A percentile compares a stretch with the other conserved stretches of the same genome.
These are phyloP conservation scores for Spisula subtruncata DNA, from an alignment of 2,888 invertebrate genomes.

Conservation along the genomic window DNA sequence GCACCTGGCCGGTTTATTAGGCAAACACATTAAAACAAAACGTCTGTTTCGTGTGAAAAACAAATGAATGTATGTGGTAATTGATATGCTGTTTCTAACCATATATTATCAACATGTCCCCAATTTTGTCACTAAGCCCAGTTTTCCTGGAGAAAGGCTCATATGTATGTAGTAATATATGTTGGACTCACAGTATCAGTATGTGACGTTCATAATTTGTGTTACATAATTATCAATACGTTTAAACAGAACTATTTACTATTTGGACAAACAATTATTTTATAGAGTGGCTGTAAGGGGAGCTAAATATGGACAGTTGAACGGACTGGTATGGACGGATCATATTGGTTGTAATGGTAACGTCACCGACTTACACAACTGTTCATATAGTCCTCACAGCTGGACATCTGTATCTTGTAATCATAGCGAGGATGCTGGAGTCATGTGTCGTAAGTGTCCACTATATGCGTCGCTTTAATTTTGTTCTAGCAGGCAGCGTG, in stretches of 20 bases:
- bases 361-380: constrained; percentile 34
- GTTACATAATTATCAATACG: background rate
- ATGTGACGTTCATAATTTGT: background rate
- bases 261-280: background rate
- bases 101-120: too few species aligned
- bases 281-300: constrained; percentile 50
- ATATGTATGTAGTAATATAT: too few species aligned
- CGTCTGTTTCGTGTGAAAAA: too few species aligned
- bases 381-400: background rate
- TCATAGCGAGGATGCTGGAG: constrained; percentile 57
- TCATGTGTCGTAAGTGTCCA: constrained; percentile 69
- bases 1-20: background rate
- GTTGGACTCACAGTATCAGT: too few species aligned
- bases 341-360: constrained; percentile 54
- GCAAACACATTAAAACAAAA: background rate
- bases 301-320: constrained; percentile 53
- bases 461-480: too few species aligned
- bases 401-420: constrained; percentile 50
- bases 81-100: too few species aligned
- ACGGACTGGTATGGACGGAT: constrained; percentile 46
- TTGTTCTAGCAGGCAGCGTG: too few species aligned
- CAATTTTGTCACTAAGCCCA: too few species aligned
- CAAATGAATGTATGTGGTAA: too few species aligned
- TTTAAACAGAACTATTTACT: background rate
- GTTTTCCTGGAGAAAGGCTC: too few species aligned